These are phyloP conservation scores for Pollenia angustigena DNA, from an alignment of 2,888 invertebrate genomes.

Conservation along the genomic window DNA sequence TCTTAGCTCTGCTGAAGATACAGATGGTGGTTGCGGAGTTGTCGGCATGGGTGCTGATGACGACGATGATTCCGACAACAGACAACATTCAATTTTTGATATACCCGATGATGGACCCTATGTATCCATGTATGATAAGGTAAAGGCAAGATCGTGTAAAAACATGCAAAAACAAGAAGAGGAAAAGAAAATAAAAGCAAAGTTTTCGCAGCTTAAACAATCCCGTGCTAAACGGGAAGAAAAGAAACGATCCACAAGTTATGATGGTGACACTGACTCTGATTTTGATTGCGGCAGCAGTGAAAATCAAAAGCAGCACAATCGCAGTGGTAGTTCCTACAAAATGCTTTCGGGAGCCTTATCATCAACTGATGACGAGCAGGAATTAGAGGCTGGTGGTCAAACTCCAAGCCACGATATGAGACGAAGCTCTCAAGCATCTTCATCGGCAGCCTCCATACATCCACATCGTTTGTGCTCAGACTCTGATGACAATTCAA, in stretches of 20 bases:
- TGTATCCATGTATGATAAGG: constrained; percentile 99
- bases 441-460: constrained; percentile 70
- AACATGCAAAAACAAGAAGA: constrained; percentile 97
- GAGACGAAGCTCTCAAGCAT: constrained; percentile 75
- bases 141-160: constrained; percentile 96
- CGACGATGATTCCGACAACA: constrained; percentile 83
- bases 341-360: constrained; percentile 75
- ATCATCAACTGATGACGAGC: constrained; percentile 84
- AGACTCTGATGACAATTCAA: constrained; percentile 85
- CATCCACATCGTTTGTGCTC: constrained; percentile 80
- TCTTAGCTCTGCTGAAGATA: constrained; percentile 87
- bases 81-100: constrained; percentile 96
- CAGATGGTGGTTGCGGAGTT: constrained; percentile 86
- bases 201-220: constrained; percentile 94
- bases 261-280: constrained; percentile 94
- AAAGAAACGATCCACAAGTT: constrained; percentile 94
- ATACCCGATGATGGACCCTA: constrained; percentile 93
- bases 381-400: constrained; percentile 77
- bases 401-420: constrained; percentile 78
- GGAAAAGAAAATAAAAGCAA: constrained; percentile 95
- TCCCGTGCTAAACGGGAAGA: constrained; percentile 94
- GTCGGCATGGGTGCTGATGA: constrained; percentile 85
- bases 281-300: constrained; percentile 84
- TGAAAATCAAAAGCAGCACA: constrained; percentile 74
- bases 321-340: constrained; percentile 78